phyloP scores from a whole-genome alignment of 2,113 vertebrate species.

The Meleagris gallopavo region DNA sequence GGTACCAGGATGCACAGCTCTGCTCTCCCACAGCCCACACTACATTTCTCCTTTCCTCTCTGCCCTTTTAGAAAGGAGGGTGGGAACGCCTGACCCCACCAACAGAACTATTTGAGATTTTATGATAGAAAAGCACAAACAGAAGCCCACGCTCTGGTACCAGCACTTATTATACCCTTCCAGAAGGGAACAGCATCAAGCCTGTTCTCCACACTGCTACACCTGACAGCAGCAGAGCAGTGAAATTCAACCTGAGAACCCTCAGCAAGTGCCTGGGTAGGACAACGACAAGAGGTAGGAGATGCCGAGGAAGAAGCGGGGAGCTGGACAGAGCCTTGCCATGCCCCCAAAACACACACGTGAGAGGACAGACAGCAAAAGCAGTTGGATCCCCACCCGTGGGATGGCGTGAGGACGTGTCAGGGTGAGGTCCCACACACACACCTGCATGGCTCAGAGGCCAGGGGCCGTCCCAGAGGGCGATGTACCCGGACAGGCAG shows the following conservation, averaged over 20 bases:
- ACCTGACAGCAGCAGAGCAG: neutral
- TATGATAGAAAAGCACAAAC: fast-evolving
- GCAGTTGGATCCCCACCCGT: neutral
- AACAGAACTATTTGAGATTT: neutral
- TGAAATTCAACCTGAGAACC: neutral
- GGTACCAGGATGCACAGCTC: neutral
- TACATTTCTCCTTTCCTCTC: neutral
- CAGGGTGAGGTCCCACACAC: neutral
- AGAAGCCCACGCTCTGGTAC: neutral
- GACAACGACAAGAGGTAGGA: neutral
- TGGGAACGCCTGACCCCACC: neutral
- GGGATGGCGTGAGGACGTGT: neutral
- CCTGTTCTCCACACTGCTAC: neutral
- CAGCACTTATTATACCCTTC: neutral
- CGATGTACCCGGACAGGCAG: slow-evolving; percentile 82
- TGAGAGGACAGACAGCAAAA: neutral
- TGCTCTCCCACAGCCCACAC: neutral
- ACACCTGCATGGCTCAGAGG: slow-evolving; percentile 88
- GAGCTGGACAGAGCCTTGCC: neutral
- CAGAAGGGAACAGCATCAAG: neutral
- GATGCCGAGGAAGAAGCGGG: fast-evolving
- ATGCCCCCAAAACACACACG: fast-evolving
- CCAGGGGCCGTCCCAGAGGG: slow-evolving; percentile 88
- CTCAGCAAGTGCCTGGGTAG: fast-evolving
- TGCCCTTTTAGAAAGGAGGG: neutral